Base-by-base conservation (phyloP, 2,888 invertebrate genomes). In the Biston stratarius region DNA sequence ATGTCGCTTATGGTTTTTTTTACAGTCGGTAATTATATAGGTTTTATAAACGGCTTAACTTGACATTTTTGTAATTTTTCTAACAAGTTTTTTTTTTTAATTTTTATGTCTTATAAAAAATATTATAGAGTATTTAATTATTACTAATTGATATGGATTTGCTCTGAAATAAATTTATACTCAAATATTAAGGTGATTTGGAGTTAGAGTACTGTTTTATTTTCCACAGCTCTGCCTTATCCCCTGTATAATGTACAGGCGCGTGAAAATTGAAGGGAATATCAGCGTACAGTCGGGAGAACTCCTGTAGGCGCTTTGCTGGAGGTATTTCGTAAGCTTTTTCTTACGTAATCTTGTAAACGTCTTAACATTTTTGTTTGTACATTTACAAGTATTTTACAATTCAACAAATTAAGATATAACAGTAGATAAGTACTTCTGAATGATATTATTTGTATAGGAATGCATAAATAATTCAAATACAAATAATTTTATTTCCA, bases 251-350 rank as follows among this genome's bases (percentile, higher is more conserved):
- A 69, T 65, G 65, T 65, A 69, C 36, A 64, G 64, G 49, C 55
- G 65, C 64, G 64, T 69, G 69, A 59, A 69, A 69, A 69, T 69
- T 69, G 69, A 65, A 69, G 62, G 48, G 61, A 65, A 65, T 65
- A 69, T 60, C 62, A 60, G 51, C 49, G 42, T 40, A 61, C 44
- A 33, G 51, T 53, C 49, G 12, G 49, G 53, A 8, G 55, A 38
- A 40, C 44, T 56, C 53, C 44, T 53, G 53, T 55, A 63, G 38
- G 53, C 59, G 44, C 63, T 56, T 63, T 51, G 49, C 3, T 56
- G 10, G 11, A 45, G 60, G 48, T 56, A 60, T 68, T 63, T 55
- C 58, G 53, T 67, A 45, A 67, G 57, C 47, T 48, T 58, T 52
- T 61, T 51, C 6, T 38, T 38, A 6, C 33, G 33, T 61, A 40